Evolutionary conservation across 2,888 invertebrate genomes (phyloP).

Genomic region (Epistrophe eligans): DNA sequence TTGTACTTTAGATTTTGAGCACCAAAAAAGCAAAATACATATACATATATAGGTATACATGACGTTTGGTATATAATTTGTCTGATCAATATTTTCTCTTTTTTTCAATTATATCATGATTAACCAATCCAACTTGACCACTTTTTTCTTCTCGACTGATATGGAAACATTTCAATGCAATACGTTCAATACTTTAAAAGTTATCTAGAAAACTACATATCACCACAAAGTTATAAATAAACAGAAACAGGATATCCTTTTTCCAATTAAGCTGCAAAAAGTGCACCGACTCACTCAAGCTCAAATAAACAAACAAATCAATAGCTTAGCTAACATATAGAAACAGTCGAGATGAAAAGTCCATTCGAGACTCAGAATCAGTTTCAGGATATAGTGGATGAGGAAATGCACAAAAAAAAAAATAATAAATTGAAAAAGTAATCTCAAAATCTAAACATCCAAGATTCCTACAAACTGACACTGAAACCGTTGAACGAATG

Average conservation of each 20-base stretch:
- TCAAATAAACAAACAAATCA: slow-evolving; percentile 70
- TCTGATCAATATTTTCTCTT: too few relatives aligned
- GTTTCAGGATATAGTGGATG: slow-evolving; percentile 23
- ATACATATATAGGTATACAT: too few relatives aligned
- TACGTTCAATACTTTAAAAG: slow-evolving; percentile 1
- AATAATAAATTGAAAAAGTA: slow-evolving; percentile 53
- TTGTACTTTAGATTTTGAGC: too few relatives aligned
- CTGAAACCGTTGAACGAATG: slow-evolving; percentile 42
- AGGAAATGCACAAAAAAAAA: slow-evolving; percentile 19
- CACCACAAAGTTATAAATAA: slow-evolving; percentile 41
- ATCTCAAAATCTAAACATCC: slow-evolving; percentile 64
- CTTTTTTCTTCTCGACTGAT: neutral
- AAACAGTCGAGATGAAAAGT: slow-evolving; percentile 37
- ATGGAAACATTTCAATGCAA: neutral
- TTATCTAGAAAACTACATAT: slow-evolving; percentile 6
- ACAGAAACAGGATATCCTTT: slow-evolving; percentile 56
- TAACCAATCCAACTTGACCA: too few relatives aligned
- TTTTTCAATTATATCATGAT: too few relatives aligned
- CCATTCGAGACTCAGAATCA: slow-evolving; percentile 18
- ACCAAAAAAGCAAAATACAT: too few relatives aligned
- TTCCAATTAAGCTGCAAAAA: slow-evolving; percentile 66
- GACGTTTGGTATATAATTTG: too few relatives aligned
- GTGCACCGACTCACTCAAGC: slow-evolving; percentile 53
- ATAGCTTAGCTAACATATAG: slow-evolving; percentile 55
- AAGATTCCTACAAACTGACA: slow-evolving; percentile 55